These are phyloP conservation scores for Cyprinella venusta DNA, from an alignment of 2,797 vertebrate genomes.

Conservation along the genomic window DNA sequence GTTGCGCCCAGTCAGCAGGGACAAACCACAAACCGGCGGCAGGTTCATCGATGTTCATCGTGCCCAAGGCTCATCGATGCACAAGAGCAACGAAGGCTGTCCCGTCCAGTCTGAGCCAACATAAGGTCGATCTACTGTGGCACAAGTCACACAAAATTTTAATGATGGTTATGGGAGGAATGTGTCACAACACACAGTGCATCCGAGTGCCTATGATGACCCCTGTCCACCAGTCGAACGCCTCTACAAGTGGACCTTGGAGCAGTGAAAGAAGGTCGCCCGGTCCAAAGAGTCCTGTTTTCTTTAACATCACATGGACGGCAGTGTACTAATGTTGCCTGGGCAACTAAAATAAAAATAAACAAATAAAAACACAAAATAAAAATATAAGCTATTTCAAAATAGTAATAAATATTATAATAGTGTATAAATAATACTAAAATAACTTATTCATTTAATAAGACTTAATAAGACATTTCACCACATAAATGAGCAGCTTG, in stretches of 20 bases:
- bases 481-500: not conserved
- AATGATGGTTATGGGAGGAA: not conserved
- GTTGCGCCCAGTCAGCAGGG: not conserved
- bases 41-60: conserved; percentile 8
- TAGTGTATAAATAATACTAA: not conserved
- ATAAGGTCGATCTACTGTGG: not conserved
- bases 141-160: not conserved
- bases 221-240: not conserved
- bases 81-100: not conserved
- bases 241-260: not conserved
- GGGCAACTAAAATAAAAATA: not conserved
- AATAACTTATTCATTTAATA: not conserved
- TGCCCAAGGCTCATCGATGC: not conserved
- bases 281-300: not conserved
- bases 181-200: not conserved
- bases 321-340: not conserved
- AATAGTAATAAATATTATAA: not conserved
- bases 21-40: not conserved
- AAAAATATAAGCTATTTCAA: not conserved
- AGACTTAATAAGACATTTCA: not conserved
- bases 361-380: not conserved
- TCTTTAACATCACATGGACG: not conserved
- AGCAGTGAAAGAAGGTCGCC: not conserved
- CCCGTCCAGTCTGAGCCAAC: not conserved
- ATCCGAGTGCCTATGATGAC: not conserved